These are phyloP conservation scores for Campylomormyrus tamandua DNA, from an alignment of 2,113 vertebrate genomes.

Conservation along the genomic window DNA sequence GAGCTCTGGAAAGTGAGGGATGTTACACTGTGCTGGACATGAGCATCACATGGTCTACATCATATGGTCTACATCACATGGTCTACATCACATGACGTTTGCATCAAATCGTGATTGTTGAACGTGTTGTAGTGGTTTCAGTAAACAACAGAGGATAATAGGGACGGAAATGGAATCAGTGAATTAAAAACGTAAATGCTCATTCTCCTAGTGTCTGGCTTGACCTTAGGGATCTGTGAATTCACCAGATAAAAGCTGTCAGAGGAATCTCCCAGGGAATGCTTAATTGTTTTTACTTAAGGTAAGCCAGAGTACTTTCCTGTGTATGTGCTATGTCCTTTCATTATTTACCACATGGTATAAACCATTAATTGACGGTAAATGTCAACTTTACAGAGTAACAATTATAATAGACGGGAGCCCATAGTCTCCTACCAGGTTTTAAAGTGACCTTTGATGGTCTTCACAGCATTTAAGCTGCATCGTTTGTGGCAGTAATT, in stretches of 20 bases:
- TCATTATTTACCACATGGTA: not conserved
- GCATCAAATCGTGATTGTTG: not conserved
- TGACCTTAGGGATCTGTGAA: not conserved
- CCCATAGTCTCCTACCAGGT: not conserved
- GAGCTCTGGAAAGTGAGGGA: not conserved
- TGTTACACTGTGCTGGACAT: not conserved
- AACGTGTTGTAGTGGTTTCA: not conserved
- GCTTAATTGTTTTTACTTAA: not conserved
- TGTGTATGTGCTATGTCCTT: not conserved
- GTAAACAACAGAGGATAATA: not conserved
- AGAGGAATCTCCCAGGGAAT: not conserved
- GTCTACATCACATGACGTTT: not conserved
- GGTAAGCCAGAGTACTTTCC: not conserved
- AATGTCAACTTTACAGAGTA: not conserved
- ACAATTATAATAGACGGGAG: not conserved
- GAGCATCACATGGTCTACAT: not conserved
- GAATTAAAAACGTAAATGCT: not conserved
- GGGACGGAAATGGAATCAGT: not conserved
- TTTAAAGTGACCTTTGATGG: not conserved
- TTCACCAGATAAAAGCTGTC: not conserved
- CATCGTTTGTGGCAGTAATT: not conserved
- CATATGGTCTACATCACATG: not conserved
- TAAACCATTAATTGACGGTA: not conserved
- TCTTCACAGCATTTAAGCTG: not conserved
- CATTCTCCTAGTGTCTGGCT: not conserved